A percentile compares a stretch with the other conserved stretches of the same genome.
Conservation (phyloP, 1,140 invertebrate genomes). For the Heliothis virescens region DNA sequence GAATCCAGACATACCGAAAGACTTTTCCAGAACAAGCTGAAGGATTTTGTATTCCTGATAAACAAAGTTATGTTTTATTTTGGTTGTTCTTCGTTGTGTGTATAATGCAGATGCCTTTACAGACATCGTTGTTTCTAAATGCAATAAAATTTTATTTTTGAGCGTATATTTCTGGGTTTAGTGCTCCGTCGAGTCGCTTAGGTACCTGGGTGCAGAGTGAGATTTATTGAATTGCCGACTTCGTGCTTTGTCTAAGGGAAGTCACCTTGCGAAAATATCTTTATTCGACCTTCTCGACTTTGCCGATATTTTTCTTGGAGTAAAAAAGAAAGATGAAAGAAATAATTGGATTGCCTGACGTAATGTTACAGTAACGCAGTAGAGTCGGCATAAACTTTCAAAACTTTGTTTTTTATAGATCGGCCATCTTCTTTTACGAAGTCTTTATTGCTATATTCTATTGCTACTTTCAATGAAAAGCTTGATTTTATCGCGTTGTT, state of each 20-base stretch:
- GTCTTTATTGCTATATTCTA: conserved; percentile 5
- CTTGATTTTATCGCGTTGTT: neutral
- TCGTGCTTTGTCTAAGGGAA: conserved; percentile 40
- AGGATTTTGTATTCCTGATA: too few species aligned
- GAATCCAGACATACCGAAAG: conserved; percentile 4
- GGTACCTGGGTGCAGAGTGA: conserved; percentile 16
- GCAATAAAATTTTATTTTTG: conserved; percentile 65
- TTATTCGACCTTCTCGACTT: conserved; percentile 53
- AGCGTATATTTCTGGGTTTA: conserved; percentile 56
- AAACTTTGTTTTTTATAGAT: conserved; percentile 32
- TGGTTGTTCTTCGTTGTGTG: neutral
- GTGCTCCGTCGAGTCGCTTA: conserved; percentile 26
- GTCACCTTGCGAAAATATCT: conserved; percentile 58
- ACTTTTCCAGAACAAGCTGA: too few species aligned
- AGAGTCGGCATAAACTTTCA: conserved; percentile 29
- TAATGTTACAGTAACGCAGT: neutral
- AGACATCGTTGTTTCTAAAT: conserved; percentile 55
- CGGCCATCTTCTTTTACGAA: neutral
- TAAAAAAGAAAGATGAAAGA: conserved; percentile 44
- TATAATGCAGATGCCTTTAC: conserved; percentile 37
- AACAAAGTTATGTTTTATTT: too few species aligned
- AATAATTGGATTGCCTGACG: conserved; percentile 20
- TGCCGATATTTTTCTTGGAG: conserved; percentile 40
- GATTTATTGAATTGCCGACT: conserved; percentile 41
- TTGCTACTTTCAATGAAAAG: neutral